Evolutionary conservation across 2,888 invertebrate species (phyloP).

Genomic region (Ariolimax columbianus): DNA sequence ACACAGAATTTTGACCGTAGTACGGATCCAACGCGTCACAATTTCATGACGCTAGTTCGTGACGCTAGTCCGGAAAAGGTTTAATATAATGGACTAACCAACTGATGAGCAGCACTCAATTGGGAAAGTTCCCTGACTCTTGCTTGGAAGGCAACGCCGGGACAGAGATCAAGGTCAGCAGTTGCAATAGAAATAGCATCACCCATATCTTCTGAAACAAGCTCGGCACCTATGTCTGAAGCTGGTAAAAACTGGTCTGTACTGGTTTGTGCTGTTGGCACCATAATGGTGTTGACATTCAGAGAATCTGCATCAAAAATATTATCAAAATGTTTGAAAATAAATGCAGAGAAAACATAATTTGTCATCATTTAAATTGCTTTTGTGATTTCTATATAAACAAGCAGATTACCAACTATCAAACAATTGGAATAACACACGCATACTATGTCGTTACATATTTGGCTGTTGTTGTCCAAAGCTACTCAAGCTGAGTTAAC

Average conservation of each 20-base stretch:
- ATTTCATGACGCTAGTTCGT: no score
- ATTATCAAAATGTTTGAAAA: background rate
- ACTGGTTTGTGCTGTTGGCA: conserved; percentile 61
- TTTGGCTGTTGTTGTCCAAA: no score
- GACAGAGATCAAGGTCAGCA: conserved; percentile 73
- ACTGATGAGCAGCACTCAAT: conserved; percentile 74
- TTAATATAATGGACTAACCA: conserved; percentile 62
- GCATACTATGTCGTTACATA: no score
- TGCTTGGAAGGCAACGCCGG: conserved; percentile 75
- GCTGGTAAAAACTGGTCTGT: conserved; percentile 61
- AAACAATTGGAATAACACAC: no score
- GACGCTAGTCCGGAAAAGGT: no score
- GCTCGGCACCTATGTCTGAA: conserved; percentile 60
- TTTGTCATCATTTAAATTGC: no score
- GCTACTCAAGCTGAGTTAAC: no score
- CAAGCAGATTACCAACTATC: no score
- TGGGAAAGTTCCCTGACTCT: conserved; percentile 75
- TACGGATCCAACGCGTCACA: no score
- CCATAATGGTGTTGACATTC: conserved; percentile 71
- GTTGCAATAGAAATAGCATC: conserved; percentile 77
- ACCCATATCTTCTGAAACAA: conserved; percentile 71
- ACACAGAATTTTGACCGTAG: no score
- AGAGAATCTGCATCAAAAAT: background rate
- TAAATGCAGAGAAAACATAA: background rate
- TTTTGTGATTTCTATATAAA: no score